These are phyloP conservation scores for Paedocypris micromegethes DNA, from an alignment of 2,797 vertebrate species.

Conservation along the genomic window DNA sequence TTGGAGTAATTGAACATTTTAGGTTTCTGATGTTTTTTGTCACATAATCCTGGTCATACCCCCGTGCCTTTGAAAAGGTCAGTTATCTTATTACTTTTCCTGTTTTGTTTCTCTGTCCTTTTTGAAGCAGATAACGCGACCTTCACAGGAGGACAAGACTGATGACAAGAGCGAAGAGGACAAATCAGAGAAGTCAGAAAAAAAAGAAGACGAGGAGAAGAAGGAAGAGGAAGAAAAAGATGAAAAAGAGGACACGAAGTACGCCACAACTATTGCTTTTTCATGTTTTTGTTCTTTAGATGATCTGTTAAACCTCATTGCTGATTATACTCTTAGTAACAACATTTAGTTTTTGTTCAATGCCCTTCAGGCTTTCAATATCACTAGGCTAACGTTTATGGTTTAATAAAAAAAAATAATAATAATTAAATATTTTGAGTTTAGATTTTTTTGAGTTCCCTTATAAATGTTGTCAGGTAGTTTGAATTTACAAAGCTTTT, in stretches of 20 bases:
- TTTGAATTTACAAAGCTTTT: too few relatives aligned
- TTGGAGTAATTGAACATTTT: neutral
- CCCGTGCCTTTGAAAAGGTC: constrained; percentile 9
- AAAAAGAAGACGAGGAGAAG: constrained; percentile 96
- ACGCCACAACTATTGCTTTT: constrained; percentile 45
- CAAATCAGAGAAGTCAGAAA: constrained; percentile 89
- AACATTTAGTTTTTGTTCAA: too few relatives aligned
- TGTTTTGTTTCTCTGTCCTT: constrained; percentile 1
- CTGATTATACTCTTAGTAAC: too few relatives aligned
- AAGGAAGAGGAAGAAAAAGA: constrained; percentile 99
- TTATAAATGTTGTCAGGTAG: too few relatives aligned
- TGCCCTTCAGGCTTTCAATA: too few relatives aligned
- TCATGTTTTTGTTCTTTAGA: neutral
- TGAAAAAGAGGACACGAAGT: constrained; percentile 96
- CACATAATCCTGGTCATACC: constrained; percentile 7
- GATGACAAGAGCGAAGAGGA: constrained; percentile 96
- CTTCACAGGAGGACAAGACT: constrained; percentile 95
- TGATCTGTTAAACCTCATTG: neutral
- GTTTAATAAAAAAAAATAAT: too few relatives aligned
- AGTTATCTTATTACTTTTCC: neutral
- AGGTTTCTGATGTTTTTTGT: neutral
- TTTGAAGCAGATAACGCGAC: constrained; percentile 88
- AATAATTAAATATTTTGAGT: too few relatives aligned
- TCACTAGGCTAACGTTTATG: too few relatives aligned
- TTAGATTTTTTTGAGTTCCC: too few relatives aligned